Base-by-base conservation (phyloP, 2,113 vertebrate species). In the Todiramphus chloris region DNA sequence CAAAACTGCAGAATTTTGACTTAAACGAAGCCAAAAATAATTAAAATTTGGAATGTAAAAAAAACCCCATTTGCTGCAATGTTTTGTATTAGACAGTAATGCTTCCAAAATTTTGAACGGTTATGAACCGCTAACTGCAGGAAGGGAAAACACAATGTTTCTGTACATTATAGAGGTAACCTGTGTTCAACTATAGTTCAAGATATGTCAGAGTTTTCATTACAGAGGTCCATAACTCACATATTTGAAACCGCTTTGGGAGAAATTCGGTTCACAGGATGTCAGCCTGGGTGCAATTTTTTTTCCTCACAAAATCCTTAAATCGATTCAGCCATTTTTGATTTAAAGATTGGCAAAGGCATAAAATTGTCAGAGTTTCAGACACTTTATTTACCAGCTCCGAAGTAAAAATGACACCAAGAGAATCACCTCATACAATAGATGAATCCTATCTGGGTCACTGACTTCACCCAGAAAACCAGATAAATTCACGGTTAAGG, bases 311-410 rank as follows among this genome's bases (percentile, higher is more conserved):
- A 95, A 94, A 97, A 97, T 94, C 94, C 95, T 96, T 85, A 94
- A 96, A 97, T 97, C 53, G 92, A 97, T 96, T 89, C 90, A 83
- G 93, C 87, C 93, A 86, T 84, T 96, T 97, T 91, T 97, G 94
- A 97, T 97, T 97, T 97, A 97, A 95, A 96, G 97, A 96, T 94
- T 93, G 94, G 94, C 70, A 83, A 94, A 91, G 79, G 70, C 93
- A 97, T 96, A 96, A 97, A 97, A 97, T 90, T 96, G 96, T 92
- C 96, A 91, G 90, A 95, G 93, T 91, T 95, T 84, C 87, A 85
- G 94, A 89, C 79, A 72, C 90, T 93, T 96, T 94, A 96, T 95
- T 97, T 96, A 95, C 89, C 93, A 94, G 87, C 84, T 77, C 79
- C 2, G 3, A 89, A 93, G 94, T 77, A 78, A 90, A 94, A 94